Evolutionary conservation across 2,888 invertebrate genomes (phyloP).

Genomic region (Heteromyza rotundicornis): DNA sequence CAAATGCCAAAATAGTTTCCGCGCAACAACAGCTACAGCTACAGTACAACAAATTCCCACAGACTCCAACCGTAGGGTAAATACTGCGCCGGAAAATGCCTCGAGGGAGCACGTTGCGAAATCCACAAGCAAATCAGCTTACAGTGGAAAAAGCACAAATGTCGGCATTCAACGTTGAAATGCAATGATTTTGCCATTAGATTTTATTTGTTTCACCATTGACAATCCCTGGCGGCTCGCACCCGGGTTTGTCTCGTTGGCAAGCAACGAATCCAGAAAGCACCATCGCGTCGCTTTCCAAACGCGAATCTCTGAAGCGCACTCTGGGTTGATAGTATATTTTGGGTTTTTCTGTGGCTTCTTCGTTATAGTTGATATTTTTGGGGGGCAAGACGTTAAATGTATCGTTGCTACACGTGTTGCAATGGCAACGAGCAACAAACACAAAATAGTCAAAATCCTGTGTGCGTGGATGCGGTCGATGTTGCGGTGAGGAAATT

Average conservation of each 20-base stretch:
- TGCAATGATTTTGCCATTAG: constrained; percentile 54
- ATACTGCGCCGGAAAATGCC: not conserved
- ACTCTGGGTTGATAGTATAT: not conserved
- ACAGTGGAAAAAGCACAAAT: not conserved
- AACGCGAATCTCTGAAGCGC: constrained; percentile 4
- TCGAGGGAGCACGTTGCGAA: not conserved
- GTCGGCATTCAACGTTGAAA: not conserved
- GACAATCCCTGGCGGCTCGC: no score
- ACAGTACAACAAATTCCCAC: no score
- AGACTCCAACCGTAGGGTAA: not conserved
- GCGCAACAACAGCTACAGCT: not conserved
- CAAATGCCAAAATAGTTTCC: not conserved
- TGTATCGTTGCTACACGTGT: not conserved
- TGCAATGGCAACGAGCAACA: not conserved
- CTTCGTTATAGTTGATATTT: constrained; percentile 1
- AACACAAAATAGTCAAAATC: not conserved
- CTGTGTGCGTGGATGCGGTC: not conserved
- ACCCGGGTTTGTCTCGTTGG: no score
- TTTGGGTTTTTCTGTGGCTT: not conserved
- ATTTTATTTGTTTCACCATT: constrained; percentile 54
- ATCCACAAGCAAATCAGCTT: not conserved
- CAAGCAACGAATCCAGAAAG: not conserved
- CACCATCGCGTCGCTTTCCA: not conserved
- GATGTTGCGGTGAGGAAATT: constrained; percentile 1
- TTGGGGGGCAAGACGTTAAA: not conserved